phyloP scores from a whole-genome alignment of 2,113 vertebrate genomes.

The Apus apus region DNA sequence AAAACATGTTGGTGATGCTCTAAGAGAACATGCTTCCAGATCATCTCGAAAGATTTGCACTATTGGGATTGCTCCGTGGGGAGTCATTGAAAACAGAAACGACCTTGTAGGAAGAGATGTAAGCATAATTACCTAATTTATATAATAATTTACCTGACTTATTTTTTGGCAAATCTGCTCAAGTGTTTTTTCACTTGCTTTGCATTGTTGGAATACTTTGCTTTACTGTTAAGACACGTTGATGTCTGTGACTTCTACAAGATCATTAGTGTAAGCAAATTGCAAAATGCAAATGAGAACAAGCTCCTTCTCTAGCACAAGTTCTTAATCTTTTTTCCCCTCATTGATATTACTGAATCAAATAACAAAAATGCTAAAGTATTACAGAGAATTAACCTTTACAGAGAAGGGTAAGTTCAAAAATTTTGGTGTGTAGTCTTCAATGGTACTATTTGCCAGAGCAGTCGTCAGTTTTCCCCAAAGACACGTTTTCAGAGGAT shows the following conservation, averaged over 20 bases:
- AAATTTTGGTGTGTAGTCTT: not conserved
- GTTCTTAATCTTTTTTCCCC: rapidly evolving
- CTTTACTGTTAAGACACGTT: not conserved
- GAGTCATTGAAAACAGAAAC: constrained; percentile 97
- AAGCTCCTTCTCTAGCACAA: not conserved
- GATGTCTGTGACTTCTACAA: not conserved
- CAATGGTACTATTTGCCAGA: not conserved
- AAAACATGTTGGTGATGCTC: constrained; percentile 97
- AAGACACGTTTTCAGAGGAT: not conserved
- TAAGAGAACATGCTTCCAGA: constrained; percentile 94
- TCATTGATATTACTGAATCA: not conserved
- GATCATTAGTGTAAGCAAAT: not conserved
- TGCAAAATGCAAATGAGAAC: not conserved
- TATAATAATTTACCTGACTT: not conserved
- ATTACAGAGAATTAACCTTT: not conserved
- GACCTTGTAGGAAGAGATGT: constrained; percentile 98
- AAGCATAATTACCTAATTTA: constrained; percentile 70
- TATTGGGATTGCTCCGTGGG: constrained; percentile 96
- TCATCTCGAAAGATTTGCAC: constrained; percentile 98
- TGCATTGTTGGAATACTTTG: not conserved
- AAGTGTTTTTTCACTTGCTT: not conserved
- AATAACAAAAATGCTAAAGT: not conserved
- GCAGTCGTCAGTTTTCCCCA: not conserved
- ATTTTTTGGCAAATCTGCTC: not conserved
- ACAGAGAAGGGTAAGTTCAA: not conserved